Evolutionary conservation across 2,113 vertebrate genomes (phyloP).

Genomic region (Burhinus bistriatus): DNA sequence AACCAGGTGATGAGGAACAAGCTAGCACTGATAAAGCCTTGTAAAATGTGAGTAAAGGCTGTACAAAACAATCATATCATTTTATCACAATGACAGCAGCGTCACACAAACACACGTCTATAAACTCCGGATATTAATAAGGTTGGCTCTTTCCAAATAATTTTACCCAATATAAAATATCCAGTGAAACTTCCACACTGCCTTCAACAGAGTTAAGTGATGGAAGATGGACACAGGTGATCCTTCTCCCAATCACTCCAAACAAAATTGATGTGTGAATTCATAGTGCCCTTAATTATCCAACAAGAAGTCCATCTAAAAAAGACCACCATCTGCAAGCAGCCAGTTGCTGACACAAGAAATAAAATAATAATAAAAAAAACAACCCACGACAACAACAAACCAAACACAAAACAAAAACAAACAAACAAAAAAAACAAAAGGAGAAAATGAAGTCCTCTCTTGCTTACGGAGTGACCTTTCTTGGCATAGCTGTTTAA

Average conservation of each 20-base stretch:
- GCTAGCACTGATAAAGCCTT: background rate
- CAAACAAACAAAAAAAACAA: too few species aligned
- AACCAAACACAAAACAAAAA: too few species aligned
- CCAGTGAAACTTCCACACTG: background rate
- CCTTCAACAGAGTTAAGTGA: background rate
- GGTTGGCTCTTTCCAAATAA: background rate
- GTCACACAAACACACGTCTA: background rate
- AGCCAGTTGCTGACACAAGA: background rate
- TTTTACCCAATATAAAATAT: background rate
- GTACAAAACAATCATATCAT: background rate
- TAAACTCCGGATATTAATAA: background rate
- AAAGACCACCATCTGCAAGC: background rate
- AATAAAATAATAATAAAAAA: too few species aligned
- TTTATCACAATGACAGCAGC: background rate
- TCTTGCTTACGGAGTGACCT: accelerated
- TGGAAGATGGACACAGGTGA: background rate
- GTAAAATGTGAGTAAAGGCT: background rate
- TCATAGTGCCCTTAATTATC: background rate
- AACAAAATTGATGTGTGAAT: background rate
- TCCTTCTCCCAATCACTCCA: background rate
- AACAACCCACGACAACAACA: too few species aligned
- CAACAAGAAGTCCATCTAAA: background rate
- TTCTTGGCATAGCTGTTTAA: background rate
- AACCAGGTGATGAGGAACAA: background rate
- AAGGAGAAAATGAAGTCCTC: background rate